Base-by-base conservation (phyloP, 2,888 invertebrate species). In the Tillus elongatus region DNA sequence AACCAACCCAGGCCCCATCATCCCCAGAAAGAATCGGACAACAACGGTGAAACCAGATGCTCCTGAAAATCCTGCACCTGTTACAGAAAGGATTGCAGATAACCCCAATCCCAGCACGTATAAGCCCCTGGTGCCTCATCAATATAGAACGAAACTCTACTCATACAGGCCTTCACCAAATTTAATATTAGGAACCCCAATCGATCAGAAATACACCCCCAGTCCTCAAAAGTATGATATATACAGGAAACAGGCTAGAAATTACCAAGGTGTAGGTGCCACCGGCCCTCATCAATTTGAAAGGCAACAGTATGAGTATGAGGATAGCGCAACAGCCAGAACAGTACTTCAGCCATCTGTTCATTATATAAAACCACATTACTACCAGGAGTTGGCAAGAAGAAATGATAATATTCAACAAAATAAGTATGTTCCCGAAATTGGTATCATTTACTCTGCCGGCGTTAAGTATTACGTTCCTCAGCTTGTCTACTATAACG, bases 391-490 rank as follows among this genome's bases (percentile, higher is more conserved):
- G 19, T 9, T 11, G 10, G 26, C 9, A 28, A 39, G 13, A 37
- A 38, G 30, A 27, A 24, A 15, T 15, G 26, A 4, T 15, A 35
- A 33, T 26, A 36, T 10, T 24, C 30, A 19, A 11, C 33, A 6
- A 19, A 19, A 3, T 3, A 56, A 51, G 34, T 49, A 40, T 10
- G 63, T 66, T 13, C 64, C 64, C 2, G 57, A 63, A 48, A 64
- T 67, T 40, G 67, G 66, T 9, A 45, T 67, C 11, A 42, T 63
- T 14, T 64, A 64, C 46, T 64, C 64, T 2, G 51, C 62, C 2
- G 67, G 67, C 10, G 55, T 66, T 9, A 52, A 61, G 40, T 66
- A 66, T 42, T 67, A 67, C 36, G 54, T 65, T 32, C 67, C 67
- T 36, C 64, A 65, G 49, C 38, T 62, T 30, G 45, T 53, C 28